Evolutionary conservation across 2,888 invertebrate species (phyloP), one percentile per base, ranked within the genome.

Genomic region (Cactoblastis cactorum): DNA sequence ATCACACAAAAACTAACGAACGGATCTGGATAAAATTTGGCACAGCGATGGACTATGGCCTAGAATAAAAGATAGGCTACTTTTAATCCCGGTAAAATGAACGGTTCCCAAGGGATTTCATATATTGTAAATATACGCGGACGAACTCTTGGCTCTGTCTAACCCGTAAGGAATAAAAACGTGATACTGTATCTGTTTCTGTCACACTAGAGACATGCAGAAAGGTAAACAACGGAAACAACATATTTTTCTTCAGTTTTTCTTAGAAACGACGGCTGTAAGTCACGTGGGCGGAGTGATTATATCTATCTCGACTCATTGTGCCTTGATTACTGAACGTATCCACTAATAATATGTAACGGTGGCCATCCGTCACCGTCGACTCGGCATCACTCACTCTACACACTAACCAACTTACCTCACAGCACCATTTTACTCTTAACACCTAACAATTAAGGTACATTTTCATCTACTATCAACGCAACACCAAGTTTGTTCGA

Each of bases 341-440:
- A 74, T 71, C 70, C 77, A 83, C 86, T 88, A 85, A 86, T 85
- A 83, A 84, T 83, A 68, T 69, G 75, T 74, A 81, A 82, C 80
- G 74, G 73, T 64, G 72, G 61, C 58, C 73, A 81, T 83, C 71
- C 74, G 71, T 81, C 83, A 79, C 70, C 64, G 81, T 76, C 80
- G 62, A 58, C 57, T 70, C 67, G 62, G 62, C 74, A 86, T 87
- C 84, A 80, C 78, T 86, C 84, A 83, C 77, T 59, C 64, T 65
- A 65, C 56, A 57, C 69, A 67, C 65, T 56, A 59, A 52, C 69
- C 54, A 69, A 61, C 50, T 55, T 62, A 57, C 53, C 15, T 32
- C 17, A 49, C 32, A 58, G 50, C 32, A 35, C 48, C 2, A 37
- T 18, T 19, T 37, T 18, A 52, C 54, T 49, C 60, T 55, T 74